Conservation (phyloP, 1,140 invertebrate species). For the Lordiphosa mommai region DNA sequence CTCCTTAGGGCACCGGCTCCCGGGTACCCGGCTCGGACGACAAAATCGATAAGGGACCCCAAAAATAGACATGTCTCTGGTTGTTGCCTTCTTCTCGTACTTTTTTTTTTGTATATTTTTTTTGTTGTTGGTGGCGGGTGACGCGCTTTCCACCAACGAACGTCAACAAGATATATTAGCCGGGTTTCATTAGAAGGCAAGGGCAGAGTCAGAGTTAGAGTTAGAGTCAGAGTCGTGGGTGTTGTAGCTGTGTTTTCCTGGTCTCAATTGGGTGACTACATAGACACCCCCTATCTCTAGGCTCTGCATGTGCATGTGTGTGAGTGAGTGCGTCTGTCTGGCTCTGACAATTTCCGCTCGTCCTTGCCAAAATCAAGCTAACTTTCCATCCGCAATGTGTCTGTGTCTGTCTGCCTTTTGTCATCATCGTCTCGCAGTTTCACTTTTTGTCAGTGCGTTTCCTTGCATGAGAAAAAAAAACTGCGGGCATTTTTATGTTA, state of each 20-base stretch:
- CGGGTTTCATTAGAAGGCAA: constrained; percentile 58
- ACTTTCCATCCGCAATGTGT: constrained; percentile 33
- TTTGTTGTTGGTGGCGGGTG: background rate
- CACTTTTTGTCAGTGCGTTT: constrained; percentile 64
- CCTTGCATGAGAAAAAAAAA: constrained; percentile 48
- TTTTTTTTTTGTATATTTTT: constrained; percentile 17
- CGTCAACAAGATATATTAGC: constrained; percentile 68
- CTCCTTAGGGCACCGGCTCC: constrained; percentile 6
- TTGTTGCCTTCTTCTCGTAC: constrained; percentile 21
- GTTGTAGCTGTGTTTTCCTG: constrained; percentile 12
- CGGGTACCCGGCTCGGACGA: constrained; percentile 6
- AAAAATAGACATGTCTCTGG: constrained; percentile 66
- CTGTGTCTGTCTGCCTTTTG: constrained; percentile 55
- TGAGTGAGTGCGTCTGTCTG: constrained; percentile 28
- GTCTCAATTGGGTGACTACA: constrained; percentile 18
- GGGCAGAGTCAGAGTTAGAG: background rate
- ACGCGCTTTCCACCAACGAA: constrained; percentile 19
- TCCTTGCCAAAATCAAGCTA: constrained; percentile 27
- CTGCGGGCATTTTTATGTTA: constrained; percentile 65
- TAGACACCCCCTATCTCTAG: constrained; percentile 6
- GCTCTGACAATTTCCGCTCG: constrained; percentile 45
- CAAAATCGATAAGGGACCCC: constrained; percentile 56
- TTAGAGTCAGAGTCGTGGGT: constrained; percentile 21
- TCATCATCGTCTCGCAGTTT: constrained; percentile 60
- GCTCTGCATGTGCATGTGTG: constrained; percentile 13